Evolutionary conservation across 2,888 invertebrate species (phyloP).

Genomic region (Heliconius cydno): DNA sequence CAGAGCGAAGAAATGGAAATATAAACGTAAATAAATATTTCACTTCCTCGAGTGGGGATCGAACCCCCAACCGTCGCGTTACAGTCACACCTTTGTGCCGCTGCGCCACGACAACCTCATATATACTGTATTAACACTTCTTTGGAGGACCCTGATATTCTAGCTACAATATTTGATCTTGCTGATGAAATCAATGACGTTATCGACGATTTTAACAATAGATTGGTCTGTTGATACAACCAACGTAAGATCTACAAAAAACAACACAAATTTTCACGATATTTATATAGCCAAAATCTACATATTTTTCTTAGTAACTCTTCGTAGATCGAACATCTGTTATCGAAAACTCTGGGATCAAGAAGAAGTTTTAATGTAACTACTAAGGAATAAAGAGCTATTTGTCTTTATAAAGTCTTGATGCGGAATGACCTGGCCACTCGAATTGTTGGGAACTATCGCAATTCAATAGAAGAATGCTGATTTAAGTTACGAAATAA

Average conservation of each 20-base stretch:
- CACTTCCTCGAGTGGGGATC: too few species aligned
- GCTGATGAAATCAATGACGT: too few species aligned
- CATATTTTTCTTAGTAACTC: slow-evolving; percentile 8
- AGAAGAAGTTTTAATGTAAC: slow-evolving; percentile 69
- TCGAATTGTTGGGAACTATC: slow-evolving; percentile 45
- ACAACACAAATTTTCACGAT: not conserved
- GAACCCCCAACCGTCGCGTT: too few species aligned
- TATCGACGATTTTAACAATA: too few species aligned
- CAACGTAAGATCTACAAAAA: not conserved
- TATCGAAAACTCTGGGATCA: slow-evolving; percentile 46
- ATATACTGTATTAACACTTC: too few species aligned
- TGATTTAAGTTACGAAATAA: slow-evolving; percentile 44
- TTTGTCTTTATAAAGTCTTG: slow-evolving; percentile 70
- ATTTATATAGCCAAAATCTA: not conserved
- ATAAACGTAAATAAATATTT: too few species aligned
- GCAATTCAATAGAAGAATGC: slow-evolving; percentile 46
- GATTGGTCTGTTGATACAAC: not conserved
- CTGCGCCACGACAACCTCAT: too few species aligned
- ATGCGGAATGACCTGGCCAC: slow-evolving; percentile 50
- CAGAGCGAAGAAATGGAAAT: too few species aligned
- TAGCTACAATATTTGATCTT: not conserved
- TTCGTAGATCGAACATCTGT: slow-evolving; percentile 24
- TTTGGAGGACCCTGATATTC: not conserved
- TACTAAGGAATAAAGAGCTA: slow-evolving; percentile 70
- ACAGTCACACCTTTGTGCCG: too few species aligned